phyloP scores from a whole-genome alignment of 1,140 invertebrate species.

The honey bee (Apis mellifera) region Amel_HAv3.1 CM009940.2:3600501-3601000 shows the following conservation, averaged over 20 bases:
- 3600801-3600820: conserved; percentile 75
- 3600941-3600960: conserved; percentile 36
- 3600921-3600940: conserved; percentile 43
- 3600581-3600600: not conserved
- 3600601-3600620: not conserved
- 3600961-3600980: conserved; percentile 56
- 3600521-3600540: too few species aligned
- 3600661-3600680: conserved; percentile 58
- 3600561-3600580: too few species aligned
- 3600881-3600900: conserved; percentile 79
- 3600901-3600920: conserved; percentile 74
- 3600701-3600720: conserved; percentile 66
- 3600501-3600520: too few species aligned
- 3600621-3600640: conserved; percentile 58
- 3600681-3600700: conserved; percentile 69
- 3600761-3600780: conserved; percentile 9
- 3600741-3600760: conserved; percentile 40
- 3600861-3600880: conserved; percentile 81
- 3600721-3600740: conserved; percentile 72
- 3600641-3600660: conserved; percentile 26
- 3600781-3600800: conserved; percentile 55
- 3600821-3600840: conserved; percentile 80
- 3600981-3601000: conserved; percentile 37
- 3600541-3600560: too few species aligned
- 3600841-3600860: conserved; percentile 80